Evolutionary conservation across 2,888 invertebrate species (phyloP).

Genomic region (Tetranychus piercei): DNA sequence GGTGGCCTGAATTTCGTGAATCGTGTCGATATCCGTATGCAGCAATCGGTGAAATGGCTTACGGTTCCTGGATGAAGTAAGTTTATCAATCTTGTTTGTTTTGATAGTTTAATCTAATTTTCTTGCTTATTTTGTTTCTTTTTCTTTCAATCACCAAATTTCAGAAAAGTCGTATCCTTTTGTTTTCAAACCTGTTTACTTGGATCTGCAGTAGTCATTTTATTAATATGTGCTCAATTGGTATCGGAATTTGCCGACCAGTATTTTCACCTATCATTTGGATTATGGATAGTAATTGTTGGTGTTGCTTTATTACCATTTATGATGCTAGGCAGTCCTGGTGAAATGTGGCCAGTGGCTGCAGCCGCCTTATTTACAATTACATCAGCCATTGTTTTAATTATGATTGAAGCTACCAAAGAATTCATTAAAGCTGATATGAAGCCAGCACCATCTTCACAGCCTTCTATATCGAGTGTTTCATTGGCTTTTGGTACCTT

Average conservation of each 20-base stretch:
- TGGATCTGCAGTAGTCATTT: slow-evolving; percentile 16
- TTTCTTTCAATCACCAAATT: background rate
- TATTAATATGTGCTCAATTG: slow-evolving; percentile 11
- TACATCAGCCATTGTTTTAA: slow-evolving; percentile 43
- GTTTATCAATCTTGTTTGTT: slow-evolving; percentile 1
- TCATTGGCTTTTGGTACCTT: slow-evolving; percentile 51
- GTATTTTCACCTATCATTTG: slow-evolving; percentile 42
- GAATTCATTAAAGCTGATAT: slow-evolving; percentile 37
- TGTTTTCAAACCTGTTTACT: slow-evolving; percentile 14
- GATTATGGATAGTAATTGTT: slow-evolving; percentile 61
- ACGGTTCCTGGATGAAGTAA: slow-evolving; percentile 37
- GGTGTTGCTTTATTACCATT: slow-evolving; percentile 55
- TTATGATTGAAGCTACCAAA: slow-evolving; percentile 34
- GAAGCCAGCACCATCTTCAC: slow-evolving; percentile 27
- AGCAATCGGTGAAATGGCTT: slow-evolving; percentile 58
- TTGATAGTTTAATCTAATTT: background rate
- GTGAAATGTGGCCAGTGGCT: slow-evolving; percentile 69
- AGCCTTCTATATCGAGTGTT: slow-evolving; percentile 44
- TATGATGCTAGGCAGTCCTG: slow-evolving; percentile 73
- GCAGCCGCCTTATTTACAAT: slow-evolving; percentile 45
- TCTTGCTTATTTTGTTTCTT: background rate
- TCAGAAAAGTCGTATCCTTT: slow-evolving; percentile 8
- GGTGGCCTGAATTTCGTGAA: slow-evolving; percentile 40
- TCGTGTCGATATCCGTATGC: slow-evolving; percentile 58
- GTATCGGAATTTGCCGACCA: background rate